Evolutionary conservation across 1,140 invertebrate species (phyloP).

Genomic region (Helicoverpa zea): DNA sequence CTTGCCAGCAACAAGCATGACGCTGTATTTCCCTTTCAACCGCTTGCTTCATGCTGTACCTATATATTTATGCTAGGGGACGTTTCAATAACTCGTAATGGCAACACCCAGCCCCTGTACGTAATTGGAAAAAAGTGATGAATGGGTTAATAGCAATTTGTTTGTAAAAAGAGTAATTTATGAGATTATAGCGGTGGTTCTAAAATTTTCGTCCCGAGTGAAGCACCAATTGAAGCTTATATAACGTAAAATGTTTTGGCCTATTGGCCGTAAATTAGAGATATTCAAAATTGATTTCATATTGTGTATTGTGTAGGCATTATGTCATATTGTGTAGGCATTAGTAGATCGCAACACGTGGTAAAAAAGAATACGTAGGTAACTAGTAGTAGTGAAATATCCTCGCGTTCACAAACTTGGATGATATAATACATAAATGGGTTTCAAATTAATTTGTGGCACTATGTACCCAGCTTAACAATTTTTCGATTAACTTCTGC

Average conservation of each 20-base stretch:
- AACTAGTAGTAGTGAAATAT: too few species aligned
- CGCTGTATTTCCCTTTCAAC: conserved; percentile 10
- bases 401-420: too few species aligned
- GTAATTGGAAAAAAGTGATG: conserved; percentile 42
- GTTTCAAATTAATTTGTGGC: too few species aligned
- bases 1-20: conserved; percentile 13
- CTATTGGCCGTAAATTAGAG: background rate
- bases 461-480: too few species aligned
- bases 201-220: background rate
- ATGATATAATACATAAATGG: too few species aligned
- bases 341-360: too few species aligned
- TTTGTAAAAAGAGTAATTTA: conserved; percentile 35
- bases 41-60: background rate
- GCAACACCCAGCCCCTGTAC: conserved; percentile 24
- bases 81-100: conserved; percentile 21
- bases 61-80: conserved; percentile 5
- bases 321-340: too few species aligned
- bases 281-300: too few species aligned
- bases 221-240: background rate
- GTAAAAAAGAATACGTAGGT: too few species aligned
- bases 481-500: too few species aligned
- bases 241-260: background rate
- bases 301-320: too few species aligned
- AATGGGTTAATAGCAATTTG: conserved; percentile 24
- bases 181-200: conserved; percentile 7